Base-by-base conservation (phyloP, 2,888 invertebrate species). In the Achlya flavicornis region DNA sequence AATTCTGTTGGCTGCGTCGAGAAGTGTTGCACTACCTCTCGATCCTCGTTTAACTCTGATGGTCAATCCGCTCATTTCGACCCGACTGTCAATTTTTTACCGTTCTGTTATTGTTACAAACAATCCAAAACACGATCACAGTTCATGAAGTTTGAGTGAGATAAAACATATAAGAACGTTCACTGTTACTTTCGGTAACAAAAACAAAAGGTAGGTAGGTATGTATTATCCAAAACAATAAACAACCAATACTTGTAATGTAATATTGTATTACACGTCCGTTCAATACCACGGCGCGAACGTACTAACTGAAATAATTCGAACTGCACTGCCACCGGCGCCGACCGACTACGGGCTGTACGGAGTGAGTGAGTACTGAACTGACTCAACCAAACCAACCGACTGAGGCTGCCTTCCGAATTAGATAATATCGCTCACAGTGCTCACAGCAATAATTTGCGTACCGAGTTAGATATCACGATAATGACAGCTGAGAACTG, bases 41-140 rank as follows among this genome's bases (percentile, higher is more conserved):
- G 94, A 94, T 86, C 94, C 92, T 86, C 94, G 88, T 91, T 94
- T 94, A 77, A 92, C 91, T 89, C 92, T 92, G 83, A 89, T 89
- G 87, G 93, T 91, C 93, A 94, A 91, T 89, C 92, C 93, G 84
- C 93, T 94, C 94, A 94, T 94, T 89, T 91, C 94, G 93, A 89
- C 84, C 87, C 85, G 85, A 83, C 86, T 84, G 85, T 86, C 87
- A 88, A 83, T 84, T 72, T 84, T 78, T 79, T 83, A 84, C 85
- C 84, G 83, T 87, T 87, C 83, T 90, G 87, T 86, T 87, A 84
- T 78, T 83, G 84, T 89, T 87, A 81, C 72, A 87, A 88, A 90
- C 85, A 83, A 85, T 83, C 76, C 77, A 85, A 90, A 89, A 84
- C 84, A 87, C 87, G 73, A 84, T 86, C 89, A 90, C 88, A 89